Evolutionary conservation across 2,113 vertebrate species (phyloP).

Genomic region (Sinocyclocheilus maitianheensis): DNA sequence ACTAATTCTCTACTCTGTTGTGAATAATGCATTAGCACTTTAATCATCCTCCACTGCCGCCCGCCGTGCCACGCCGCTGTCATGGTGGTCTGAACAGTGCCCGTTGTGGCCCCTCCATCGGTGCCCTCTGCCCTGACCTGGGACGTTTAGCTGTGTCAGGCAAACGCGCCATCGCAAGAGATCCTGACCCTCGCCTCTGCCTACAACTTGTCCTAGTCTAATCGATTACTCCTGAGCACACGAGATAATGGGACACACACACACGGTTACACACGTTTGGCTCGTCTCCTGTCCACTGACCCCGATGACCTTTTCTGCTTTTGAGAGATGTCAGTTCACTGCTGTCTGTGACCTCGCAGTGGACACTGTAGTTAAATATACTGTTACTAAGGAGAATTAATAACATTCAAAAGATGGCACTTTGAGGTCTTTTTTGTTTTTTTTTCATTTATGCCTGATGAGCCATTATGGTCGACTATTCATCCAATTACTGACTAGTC

Average conservation of each 20-base stretch:
- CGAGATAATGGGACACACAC: conserved; percentile 45
- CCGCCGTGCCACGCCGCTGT: conserved; percentile 2
- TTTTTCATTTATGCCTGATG: not conserved
- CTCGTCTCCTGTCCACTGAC: conserved; percentile 41
- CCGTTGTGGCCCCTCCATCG: not conserved
- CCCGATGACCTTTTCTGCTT: conserved; percentile 44
- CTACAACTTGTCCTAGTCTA: conserved; percentile 54
- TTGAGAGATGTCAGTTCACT: conserved; percentile 28
- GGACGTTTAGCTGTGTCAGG: conserved; percentile 53
- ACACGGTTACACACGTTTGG: conserved; percentile 35
- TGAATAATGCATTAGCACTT: conserved; percentile 59
- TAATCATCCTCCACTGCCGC: conserved; percentile 34
- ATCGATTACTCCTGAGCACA: conserved; percentile 50
- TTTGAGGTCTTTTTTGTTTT: not conserved
- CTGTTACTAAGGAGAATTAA: conserved; percentile 34
- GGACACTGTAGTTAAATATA: conserved; percentile 24
- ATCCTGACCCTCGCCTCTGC: conserved; percentile 49
- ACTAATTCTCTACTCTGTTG: conserved; percentile 28
- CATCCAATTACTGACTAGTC: not conserved
- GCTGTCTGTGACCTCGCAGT: conserved; percentile 29
- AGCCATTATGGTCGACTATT: not conserved
- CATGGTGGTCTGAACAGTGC: conserved; percentile 19
- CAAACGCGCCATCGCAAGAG: conserved; percentile 34
- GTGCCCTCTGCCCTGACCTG: conserved; percentile 46
- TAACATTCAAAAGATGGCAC: not conserved